phyloP scores from a whole-genome alignment of 2,888 invertebrate species.

The Papilio demoleus region DNA sequence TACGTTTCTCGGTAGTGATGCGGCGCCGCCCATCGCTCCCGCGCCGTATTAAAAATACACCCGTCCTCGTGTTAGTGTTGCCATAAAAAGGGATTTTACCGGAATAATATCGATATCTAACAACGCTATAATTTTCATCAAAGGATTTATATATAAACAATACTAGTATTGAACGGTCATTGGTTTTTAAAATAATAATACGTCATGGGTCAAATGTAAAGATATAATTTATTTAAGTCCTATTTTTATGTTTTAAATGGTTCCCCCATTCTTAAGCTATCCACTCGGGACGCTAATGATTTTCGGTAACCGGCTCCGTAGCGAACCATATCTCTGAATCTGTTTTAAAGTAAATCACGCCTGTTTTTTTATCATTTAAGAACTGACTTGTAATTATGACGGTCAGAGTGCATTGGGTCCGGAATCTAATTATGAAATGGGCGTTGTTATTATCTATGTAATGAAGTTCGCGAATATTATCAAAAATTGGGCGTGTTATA shows the following conservation, averaged over 20 bases:
- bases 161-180: neutral
- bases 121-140: neutral
- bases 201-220: neutral
- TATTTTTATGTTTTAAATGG: conserved; percentile 23
- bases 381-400: conserved; percentile 81
- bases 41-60: conserved; percentile 81
- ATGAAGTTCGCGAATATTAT: conserved; percentile 60
- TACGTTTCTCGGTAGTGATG: conserved; percentile 82
- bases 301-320: conserved; percentile 81
- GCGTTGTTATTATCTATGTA: conserved; percentile 61
- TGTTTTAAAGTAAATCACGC: conserved; percentile 78
- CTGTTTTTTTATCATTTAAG: conserved; percentile 66
- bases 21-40: conserved; percentile 82
- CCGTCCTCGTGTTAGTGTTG: conserved; percentile 60
- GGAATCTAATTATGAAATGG: conserved; percentile 82
- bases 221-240: conserved; percentile 15
- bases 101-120: conserved; percentile 14
- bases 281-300: conserved; percentile 80
- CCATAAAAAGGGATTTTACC: conserved; percentile 31
- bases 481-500: conserved; percentile 33
- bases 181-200: neutral
- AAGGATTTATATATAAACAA: neutral
- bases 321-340: conserved; percentile 77
- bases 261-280: conserved; percentile 58
- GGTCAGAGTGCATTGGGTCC: conserved; percentile 82